Conservation (phyloP, 2,113 vertebrate genomes). For the Madoqua kirkii region DNA sequence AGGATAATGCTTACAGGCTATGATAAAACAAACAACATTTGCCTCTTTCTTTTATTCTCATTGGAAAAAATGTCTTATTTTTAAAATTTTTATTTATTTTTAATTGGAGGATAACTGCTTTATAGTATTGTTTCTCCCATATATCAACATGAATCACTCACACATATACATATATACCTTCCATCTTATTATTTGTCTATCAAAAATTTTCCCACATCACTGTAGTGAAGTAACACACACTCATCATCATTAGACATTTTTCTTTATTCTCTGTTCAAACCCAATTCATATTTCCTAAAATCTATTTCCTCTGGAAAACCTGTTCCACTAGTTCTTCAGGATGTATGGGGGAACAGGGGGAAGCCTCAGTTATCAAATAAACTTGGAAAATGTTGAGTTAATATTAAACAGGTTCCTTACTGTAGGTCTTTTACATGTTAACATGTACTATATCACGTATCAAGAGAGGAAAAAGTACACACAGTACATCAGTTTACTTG, state of each 20-base stretch:
- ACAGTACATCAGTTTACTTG: neutral
- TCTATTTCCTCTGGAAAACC: neutral
- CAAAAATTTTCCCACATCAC: neutral
- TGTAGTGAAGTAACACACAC: neutral
- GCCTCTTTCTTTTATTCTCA: neutral
- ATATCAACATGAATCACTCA: neutral
- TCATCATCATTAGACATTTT: neutral
- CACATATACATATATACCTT: neutral
- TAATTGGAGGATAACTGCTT: neutral
- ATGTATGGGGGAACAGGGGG: neutral
- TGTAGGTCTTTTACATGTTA: neutral
- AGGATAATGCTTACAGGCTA: neutral
- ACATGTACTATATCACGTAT: neutral
- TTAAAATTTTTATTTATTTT: neutral
- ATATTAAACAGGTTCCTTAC: constrained; percentile 4
- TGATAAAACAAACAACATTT: neutral
- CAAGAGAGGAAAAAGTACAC: neutral
- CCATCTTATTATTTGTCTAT: neutral
- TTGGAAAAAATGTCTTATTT: neutral
- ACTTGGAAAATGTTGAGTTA: constrained; percentile 30
- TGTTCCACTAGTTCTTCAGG: neutral
- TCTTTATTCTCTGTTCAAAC: constrained; percentile 4
- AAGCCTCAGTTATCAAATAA: neutral
- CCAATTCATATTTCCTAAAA: constrained; percentile 6
- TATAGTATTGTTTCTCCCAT: neutral